These are phyloP conservation scores for Otus scops DNA, from an alignment of 2,797 vertebrate genomes.

Conservation along the genomic window DNA sequence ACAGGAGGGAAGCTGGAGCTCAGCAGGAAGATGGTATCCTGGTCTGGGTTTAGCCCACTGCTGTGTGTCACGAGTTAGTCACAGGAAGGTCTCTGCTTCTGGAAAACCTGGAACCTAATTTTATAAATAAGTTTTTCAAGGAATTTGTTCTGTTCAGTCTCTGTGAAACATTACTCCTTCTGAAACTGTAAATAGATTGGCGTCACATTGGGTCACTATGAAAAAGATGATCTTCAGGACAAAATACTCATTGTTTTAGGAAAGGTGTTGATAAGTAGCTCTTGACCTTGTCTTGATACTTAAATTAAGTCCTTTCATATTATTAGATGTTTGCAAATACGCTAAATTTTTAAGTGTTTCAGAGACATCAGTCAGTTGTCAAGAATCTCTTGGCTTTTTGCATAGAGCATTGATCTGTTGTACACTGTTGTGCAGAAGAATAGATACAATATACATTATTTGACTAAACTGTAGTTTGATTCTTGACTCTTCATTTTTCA, in stretches of 20 bases:
- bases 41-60: background rate
- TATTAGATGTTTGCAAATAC: background rate
- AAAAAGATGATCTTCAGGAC: background rate
- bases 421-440: background rate
- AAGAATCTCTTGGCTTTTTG: background rate
- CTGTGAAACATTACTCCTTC: background rate
- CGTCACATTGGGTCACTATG: background rate
- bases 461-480: background rate
- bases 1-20: background rate
- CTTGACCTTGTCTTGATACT: background rate
- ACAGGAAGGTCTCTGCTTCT: background rate
- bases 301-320: background rate
- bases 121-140: background rate
- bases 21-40: background rate
- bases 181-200: background rate
- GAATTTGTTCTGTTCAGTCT: background rate
- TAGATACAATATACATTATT: background rate
- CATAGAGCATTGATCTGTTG: background rate
- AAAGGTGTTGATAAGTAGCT: background rate
- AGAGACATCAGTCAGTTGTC: background rate
- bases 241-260: background rate
- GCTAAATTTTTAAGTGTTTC: background rate
- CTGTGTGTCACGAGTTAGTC: background rate
- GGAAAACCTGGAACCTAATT: background rate
- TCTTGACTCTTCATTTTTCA: constrained; percentile 6